Base-by-base conservation (phyloP, 1,140 invertebrate species). In the Pseudomyrmex cubaensis region DNA sequence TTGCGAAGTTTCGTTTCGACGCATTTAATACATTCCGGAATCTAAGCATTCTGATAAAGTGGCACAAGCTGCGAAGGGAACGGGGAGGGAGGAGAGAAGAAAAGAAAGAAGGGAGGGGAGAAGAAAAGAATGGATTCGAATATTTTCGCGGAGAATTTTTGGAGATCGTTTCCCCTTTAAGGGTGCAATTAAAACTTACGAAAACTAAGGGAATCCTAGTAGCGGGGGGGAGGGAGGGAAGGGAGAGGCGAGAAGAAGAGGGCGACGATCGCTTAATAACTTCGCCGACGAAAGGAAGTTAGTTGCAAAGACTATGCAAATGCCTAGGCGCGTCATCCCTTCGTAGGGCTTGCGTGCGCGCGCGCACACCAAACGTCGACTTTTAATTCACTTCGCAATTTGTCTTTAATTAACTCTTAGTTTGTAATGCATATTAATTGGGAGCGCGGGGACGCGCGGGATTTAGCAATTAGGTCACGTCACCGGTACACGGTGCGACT, bases 381-480 rank as follows among this genome's bases (percentile, higher is more conserved):
- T 80, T 80, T 80, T 80, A 80, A 80, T 72, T 80, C 66, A 80
- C 76, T 80, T 80, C 76, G 66, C 66, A 80, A 80, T 80, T 80
- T 80, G 56, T 72, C 76, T 80, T 80, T 80, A 80, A 80, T 80
- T 72, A 80, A 80, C 76, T 80, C 54, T 35, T 70, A 80, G 54
- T 80, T 80, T 22, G 66, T 72, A 80, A 80, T 80, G 76, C 76
- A 80, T 80, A 80, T 72, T 80, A 80, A 80, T 70, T 66, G 66
- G 66, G 5, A 35, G 35, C 35, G 4, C 35, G 35, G 35, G 35
- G 35, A 35, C 35, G 35, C 35, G 35, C 17, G 52, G 66, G 12
- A 44, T 59, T 80, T 48, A 72, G 15, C 56, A 70, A 66, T 59
- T 48, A n/a, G 44, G 20, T 80, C 66, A 80, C 54, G 66, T 80